Base-by-base conservation (phyloP, 2,888 invertebrate genomes). In the Phalera bucephala region DNA sequence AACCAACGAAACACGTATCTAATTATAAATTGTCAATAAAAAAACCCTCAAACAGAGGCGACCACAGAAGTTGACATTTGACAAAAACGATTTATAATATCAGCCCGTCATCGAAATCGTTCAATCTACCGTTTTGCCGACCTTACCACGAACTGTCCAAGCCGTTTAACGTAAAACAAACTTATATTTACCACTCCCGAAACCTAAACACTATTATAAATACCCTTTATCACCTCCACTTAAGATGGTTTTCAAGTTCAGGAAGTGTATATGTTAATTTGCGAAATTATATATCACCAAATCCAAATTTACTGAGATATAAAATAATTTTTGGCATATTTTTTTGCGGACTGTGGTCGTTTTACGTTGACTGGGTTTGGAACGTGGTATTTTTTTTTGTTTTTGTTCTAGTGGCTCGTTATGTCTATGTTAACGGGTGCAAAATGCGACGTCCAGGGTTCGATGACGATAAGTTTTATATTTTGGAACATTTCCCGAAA, bases 61-160 rank as follows among this genome's bases (percentile, higher is more conserved):
- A 73, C 82, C 80, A 79, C 80, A 86, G 80, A 79, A 84, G 87
- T 89, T 86, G 88, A 88, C 86, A 87, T 85, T 85, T 85, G 87
- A 88, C 87, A 87, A 88, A 87, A 87, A 84, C 77, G 75, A 72
- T 72, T 71, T 62, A 58, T 56, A 64, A 64, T 82, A 88, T 88
- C 88, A 62, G 35, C 35, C 53, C 65, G 58, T 64, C 72, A 89
- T 89, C 88, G 47, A 87, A 84, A 85, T 86, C 77, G 80, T 71
- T 70, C 84, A 83, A 70, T 72, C 86, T 86, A 88, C 88, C 88
- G 87, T 87, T 80, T 77, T 69, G 74, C 70, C 69, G 78, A 76
- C 75, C 75, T 76, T 86, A 87, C 86, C 71, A 71, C 83, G 88
- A 88, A 88, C 87, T 87, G 88, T 87, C 88, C 81, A 77, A 86